Percentiles rank a stretch among this genome's conserved stretches.
Conservation (phyloP, 2,797 vertebrate genomes). For the Acanthornis magna region DNA sequence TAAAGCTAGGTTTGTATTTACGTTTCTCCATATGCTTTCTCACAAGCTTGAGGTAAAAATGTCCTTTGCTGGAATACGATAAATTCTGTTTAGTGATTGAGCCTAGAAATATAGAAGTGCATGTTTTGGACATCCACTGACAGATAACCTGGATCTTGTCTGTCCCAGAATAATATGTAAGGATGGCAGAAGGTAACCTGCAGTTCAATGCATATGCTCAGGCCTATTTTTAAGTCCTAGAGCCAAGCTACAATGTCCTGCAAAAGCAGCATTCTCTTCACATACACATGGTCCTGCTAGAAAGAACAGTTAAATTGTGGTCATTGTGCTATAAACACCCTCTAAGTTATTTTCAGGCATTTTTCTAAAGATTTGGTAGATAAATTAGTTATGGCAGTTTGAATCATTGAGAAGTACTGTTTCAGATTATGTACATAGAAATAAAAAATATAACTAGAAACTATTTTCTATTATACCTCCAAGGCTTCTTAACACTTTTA, state of each 20-base stretch:
- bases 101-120: background rate
- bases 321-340: background rate
- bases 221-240: background rate
- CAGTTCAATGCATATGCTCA: background rate
- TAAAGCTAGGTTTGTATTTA: background rate
- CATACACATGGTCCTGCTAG: background rate
- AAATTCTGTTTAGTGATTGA: background rate
- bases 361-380: background rate
- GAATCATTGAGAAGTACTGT: background rate
- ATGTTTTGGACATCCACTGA: background rate
- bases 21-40: background rate
- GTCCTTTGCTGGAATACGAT: background rate
- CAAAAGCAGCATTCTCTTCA: background rate
- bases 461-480: background rate
- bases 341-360: background rate
- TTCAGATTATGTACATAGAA: background rate
- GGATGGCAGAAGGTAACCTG: background rate
- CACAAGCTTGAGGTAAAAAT: background rate
- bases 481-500: background rate
- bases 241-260: background rate
- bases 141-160: background rate
- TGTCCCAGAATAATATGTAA: background rate
- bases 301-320: background rate
- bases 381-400: background rate
- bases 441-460: background rate